These are phyloP conservation scores for Drosophila sordidula DNA, from an alignment of 2,888 invertebrate species.

Conservation along the genomic window DNA sequence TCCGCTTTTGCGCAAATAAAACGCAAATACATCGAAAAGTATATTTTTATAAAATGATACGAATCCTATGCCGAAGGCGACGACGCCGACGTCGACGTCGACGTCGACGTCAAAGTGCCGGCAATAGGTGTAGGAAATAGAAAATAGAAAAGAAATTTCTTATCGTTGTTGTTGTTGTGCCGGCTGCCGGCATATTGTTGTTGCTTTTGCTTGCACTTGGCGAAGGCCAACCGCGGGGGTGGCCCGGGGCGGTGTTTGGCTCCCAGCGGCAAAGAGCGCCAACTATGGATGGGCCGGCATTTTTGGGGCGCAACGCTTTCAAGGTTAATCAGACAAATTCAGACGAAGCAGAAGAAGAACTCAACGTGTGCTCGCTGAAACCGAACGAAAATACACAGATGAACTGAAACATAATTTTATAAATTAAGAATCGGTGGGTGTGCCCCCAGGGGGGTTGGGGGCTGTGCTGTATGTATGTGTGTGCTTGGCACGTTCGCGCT, in stretches of 20 bases:
- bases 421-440: slow-evolving; percentile 1
- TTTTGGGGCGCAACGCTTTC: slow-evolving; percentile 48
- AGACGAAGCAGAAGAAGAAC: slow-evolving; percentile 37
- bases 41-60: slow-evolving; percentile 29
- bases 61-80: slow-evolving; percentile 18
- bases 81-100: slow-evolving; percentile 24
- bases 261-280: too few relatives aligned
- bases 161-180: slow-evolving; percentile 37
- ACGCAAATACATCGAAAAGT: slow-evolving; percentile 29
- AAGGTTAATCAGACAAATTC: slow-evolving; percentile 68
- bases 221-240: slow-evolving; percentile 33
- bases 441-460: background rate
- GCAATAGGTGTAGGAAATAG: slow-evolving; percentile 46
- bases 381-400: slow-evolving; percentile 32
- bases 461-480: background rate
- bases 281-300: slow-evolving; percentile 29
- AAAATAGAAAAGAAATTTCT: slow-evolving; percentile 38
- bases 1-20: slow-evolving; percentile 70
- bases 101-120: slow-evolving; percentile 48
- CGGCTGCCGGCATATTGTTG: slow-evolving; percentile 57
- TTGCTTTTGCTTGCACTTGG: slow-evolving; percentile 48
- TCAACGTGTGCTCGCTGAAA: slow-evolving; percentile 48
- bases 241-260: too few relatives aligned
- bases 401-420: slow-evolving; percentile 59
- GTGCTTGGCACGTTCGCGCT: slow-evolving; percentile 56